A percentile compares a stretch with the other conserved stretches of the same genome.
Conservation (phyloP, 2,797 vertebrate species). For the Mallotus villosus region DNA sequence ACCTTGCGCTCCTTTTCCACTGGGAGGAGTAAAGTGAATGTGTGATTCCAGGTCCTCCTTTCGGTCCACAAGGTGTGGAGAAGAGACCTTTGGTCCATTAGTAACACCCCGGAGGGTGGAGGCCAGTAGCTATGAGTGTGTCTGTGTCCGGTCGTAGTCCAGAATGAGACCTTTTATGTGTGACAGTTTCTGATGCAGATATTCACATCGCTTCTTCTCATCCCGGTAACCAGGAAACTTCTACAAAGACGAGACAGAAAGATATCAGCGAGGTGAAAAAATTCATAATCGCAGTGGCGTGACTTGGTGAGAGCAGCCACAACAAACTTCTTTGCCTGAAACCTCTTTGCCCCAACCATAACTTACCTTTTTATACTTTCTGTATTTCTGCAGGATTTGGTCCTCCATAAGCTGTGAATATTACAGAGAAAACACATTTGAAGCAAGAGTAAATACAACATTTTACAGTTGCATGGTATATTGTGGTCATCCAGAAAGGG, state of each 20-base stretch:
- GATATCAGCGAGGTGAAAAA: conserved; percentile 13
- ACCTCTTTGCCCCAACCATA: neutral
- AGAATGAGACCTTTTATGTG: conserved; percentile 87
- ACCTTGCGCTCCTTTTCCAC: conserved; percentile 52
- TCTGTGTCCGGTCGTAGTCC: conserved; percentile 80
- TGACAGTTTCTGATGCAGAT: conserved; percentile 85
- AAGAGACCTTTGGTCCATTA: conserved; percentile 69
- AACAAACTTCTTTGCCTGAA: neutral
- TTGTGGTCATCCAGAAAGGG: neutral
- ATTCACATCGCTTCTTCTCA: conserved; percentile 84
- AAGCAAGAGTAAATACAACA: conserved; percentile 18
- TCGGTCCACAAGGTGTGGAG: conserved; percentile 39
- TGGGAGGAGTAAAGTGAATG: conserved; percentile 66
- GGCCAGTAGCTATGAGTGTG: conserved; percentile 58
- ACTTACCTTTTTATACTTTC: conserved; percentile 84
- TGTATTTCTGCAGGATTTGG: conserved; percentile 84
- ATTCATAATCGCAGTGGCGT: neutral
- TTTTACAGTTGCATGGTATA: neutral
- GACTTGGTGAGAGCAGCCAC: too few species aligned
- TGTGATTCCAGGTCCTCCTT: conserved; percentile 32
- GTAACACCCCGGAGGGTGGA: conserved; percentile 39
- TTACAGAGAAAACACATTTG: conserved; percentile 14
- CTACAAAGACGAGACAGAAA: conserved; percentile 52
- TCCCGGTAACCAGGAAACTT: conserved; percentile 83
- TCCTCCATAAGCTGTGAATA: conserved; percentile 81